These are phyloP conservation scores for Venustaconcha ellipsiformis DNA, from an alignment of 1,140 invertebrate genomes.

Conservation along the genomic window DNA sequence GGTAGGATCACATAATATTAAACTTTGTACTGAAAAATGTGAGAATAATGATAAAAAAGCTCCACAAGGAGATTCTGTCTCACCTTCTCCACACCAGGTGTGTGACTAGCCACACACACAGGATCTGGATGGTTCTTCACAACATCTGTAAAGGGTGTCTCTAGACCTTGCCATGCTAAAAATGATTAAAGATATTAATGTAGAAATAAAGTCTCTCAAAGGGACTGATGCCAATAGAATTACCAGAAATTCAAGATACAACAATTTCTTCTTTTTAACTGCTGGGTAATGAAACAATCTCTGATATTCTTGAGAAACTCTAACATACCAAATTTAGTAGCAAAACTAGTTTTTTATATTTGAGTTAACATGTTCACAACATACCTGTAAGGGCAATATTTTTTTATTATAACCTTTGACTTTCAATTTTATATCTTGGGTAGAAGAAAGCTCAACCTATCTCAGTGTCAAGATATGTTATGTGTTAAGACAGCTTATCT, in stretches of 20 bases:
- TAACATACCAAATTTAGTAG: background rate
- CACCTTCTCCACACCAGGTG: constrained; percentile 15
- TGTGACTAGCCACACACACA: constrained; percentile 7
- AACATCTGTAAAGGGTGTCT: constrained; percentile 13
- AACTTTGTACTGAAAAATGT: background rate
- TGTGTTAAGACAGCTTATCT: too few relatives aligned
- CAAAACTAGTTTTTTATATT: too few relatives aligned
- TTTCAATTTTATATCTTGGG: too few relatives aligned
- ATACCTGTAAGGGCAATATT: too few relatives aligned
- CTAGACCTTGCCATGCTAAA: constrained; percentile 18
- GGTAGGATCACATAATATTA: too few relatives aligned
- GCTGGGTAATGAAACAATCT: background rate
- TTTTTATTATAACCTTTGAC: too few relatives aligned
- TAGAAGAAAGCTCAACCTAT: too few relatives aligned
- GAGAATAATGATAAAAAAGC: background rate
- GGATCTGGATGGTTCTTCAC: constrained; percentile 16
- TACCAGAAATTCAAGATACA: background rate
- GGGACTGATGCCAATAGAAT: background rate
- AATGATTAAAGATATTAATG: background rate
- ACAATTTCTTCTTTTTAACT: background rate
- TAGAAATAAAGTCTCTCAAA: background rate
- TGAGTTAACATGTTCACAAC: too few relatives aligned
- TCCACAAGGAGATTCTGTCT: background rate
- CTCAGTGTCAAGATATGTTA: too few relatives aligned
- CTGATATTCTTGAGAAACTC: background rate